Conservation (phyloP, 1,140 invertebrate species). For the Drosophila sp. region DNA sequence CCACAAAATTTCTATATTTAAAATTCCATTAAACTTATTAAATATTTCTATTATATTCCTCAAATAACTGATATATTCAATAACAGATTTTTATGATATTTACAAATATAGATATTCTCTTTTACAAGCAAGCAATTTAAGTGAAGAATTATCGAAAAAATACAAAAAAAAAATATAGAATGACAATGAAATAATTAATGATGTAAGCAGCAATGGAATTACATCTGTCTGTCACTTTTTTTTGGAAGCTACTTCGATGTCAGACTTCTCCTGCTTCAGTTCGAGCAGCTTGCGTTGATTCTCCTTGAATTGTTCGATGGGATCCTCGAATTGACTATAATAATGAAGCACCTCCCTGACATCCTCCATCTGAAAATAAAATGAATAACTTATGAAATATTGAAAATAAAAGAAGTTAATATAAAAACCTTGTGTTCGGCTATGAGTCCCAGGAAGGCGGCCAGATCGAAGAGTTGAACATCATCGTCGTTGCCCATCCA, state of each 20-base stretch:
- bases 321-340: constrained; percentile 97
- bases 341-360: constrained; percentile 96
- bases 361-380: constrained; percentile 87
- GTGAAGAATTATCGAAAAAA: background rate
- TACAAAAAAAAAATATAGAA: background rate
- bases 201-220: too few species aligned
- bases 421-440: constrained; percentile 90
- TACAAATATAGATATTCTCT: background rate
- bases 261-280: constrained; percentile 86
- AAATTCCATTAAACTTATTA: too few species aligned
- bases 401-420: background rate
- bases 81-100: background rate
- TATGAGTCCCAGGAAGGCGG: constrained; percentile 96
- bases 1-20: too few species aligned
- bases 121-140: constrained; percentile 5
- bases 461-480: constrained; percentile 94
- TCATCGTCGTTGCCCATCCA: constrained; percentile 98
- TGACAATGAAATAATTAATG: too few species aligned
- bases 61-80: too few species aligned
- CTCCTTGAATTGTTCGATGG: constrained; percentile 94
- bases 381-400: background rate
- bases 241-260: constrained; percentile 26
- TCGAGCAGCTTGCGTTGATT: constrained; percentile 92
- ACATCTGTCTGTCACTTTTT: background rate
- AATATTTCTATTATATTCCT: too few species aligned